Evolutionary conservation across 64 coral and sea anemone species (phyloP), one percentile per base, ranked within the genome.

Genomic region (Actinia equina): DNA sequence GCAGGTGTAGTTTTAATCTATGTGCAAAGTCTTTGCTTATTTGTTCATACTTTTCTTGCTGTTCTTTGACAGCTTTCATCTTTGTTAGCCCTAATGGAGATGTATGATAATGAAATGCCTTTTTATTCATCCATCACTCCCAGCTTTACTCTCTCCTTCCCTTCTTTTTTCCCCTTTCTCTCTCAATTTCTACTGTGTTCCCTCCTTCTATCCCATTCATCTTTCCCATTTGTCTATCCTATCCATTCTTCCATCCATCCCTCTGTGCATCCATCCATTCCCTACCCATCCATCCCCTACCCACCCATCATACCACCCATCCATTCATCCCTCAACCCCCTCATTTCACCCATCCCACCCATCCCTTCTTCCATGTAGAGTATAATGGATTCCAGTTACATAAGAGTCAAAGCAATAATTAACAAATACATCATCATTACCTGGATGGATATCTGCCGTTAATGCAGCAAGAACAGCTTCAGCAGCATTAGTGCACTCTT

Each of bases 401-500:
- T 19, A 69, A 89, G 17, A 51, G 19, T 20, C n/a, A 4, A 44
- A 27, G 22, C 4, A 6, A 20, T 44, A 27, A 80, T 65, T 60
- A 59, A 8, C 12, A 43, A 10, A 49, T 65, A 25, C 5, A 25
- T 74, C n/a, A 30, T n/a, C 2, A 37, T 52, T 81, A 99, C 97
- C 97, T 88, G 88, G 93, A 86, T 88, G 89, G 17, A 99, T 63
- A 37, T 99, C 97, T 79, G 97, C 84, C 25, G 89, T 87, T 62
- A 99, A 25, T 8, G 97, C 93, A 60, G 86, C 77, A 6, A 90
- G 97, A 41, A 99, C 83, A 17, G 86, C 80, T 46, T 91, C 90
- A 22, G 97, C 97, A 18, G 97, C 97, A 78, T 95, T 80, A 5
- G 93, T 95, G 26, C 97, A 95, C 23, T 99, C 93, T 58, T 67